Conservation (phyloP, 2,888 invertebrate species). For the Erynnis tages region DNA sequence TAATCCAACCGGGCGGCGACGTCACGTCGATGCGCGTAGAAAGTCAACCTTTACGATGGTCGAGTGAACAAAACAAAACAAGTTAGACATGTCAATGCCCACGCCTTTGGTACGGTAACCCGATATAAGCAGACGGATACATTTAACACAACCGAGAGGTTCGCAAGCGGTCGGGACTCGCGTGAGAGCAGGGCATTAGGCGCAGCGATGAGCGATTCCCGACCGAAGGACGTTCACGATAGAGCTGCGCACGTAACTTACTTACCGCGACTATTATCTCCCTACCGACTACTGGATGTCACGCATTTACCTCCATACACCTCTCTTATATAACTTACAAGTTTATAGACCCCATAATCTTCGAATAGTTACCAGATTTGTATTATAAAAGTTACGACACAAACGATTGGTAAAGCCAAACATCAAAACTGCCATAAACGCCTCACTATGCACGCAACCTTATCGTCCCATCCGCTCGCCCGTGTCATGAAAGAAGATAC, state of each 20-base stretch:
- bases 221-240: slow-evolving; percentile 42
- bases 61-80: slow-evolving; percentile 77
- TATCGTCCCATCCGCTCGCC: slow-evolving; percentile 68
- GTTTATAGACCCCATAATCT: slow-evolving; percentile 26
- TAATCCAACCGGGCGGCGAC: slow-evolving; percentile 58
- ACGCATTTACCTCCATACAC: slow-evolving; percentile 53
- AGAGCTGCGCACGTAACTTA: slow-evolving; percentile 50
- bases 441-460: slow-evolving; percentile 49
- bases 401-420: slow-evolving; percentile 16
- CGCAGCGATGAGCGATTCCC: slow-evolving; percentile 50
- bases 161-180: slow-evolving; percentile 44
- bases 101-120: slow-evolving; percentile 78
- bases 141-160: slow-evolving; percentile 73
- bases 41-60: slow-evolving; percentile 74
- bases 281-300: slow-evolving; percentile 59
- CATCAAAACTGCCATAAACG: slow-evolving; percentile 26
- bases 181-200: slow-evolving; percentile 45
- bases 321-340: slow-evolving; percentile 7
- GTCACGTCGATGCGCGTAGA: slow-evolving; percentile 74
- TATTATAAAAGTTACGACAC: slow-evolving; percentile 12
- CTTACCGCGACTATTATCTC: slow-evolving; percentile 53
- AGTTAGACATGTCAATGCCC: slow-evolving; percentile 79
- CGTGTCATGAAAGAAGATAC: slow-evolving; percentile 78
- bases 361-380: neutral
- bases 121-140: slow-evolving; percentile 76